These are phyloP conservation scores for Taphrorychus bicolor DNA, from an alignment of 2,888 invertebrate genomes.

Conservation along the genomic window DNA sequence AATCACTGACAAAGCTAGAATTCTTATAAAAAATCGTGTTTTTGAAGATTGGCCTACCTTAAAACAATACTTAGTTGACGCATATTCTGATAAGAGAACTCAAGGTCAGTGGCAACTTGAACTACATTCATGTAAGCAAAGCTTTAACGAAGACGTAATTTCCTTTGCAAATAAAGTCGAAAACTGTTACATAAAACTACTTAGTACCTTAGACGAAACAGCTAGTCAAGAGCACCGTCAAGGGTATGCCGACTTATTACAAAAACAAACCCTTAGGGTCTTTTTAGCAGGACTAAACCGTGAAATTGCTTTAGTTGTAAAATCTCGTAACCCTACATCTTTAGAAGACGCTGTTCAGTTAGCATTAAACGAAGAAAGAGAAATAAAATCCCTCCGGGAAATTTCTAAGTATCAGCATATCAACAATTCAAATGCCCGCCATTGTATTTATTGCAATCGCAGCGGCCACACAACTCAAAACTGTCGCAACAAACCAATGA, in stretches of 20 bases:
- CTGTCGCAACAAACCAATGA: constrained; percentile 16
- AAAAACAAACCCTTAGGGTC: constrained; percentile 31
- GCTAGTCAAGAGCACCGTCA: constrained; percentile 3
- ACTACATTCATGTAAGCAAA: constrained; percentile 47
- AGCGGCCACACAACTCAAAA: constrained; percentile 26
- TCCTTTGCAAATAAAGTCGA: constrained; percentile 43
- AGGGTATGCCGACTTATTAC: constrained; percentile 18
- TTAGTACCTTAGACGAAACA: constrained; percentile 13
- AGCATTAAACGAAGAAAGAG: constrained; percentile 35
- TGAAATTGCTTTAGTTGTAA: constrained; percentile 30
- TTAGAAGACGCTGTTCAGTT: constrained; percentile 35
- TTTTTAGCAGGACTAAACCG: constrained; percentile 27
- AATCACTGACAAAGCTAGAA: constrained; percentile 43
- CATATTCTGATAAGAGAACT: constrained; percentile 45
- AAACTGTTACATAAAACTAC: constrained; percentile 26
- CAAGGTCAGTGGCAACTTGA: constrained; percentile 49
- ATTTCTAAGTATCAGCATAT: constrained; percentile 35
- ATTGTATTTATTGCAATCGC: constrained; percentile 26
- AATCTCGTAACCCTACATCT: constrained; percentile 27
- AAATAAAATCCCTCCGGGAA: constrained; percentile 33
- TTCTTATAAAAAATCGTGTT: constrained; percentile 41
- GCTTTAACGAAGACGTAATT: constrained; percentile 43
- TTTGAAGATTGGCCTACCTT: constrained; percentile 42
- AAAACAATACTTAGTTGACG: constrained; percentile 26
- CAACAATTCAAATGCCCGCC: constrained; percentile 16